A percentile compares a stretch with the other conserved stretches of the same genome.
Conservation (phyloP, 2,888 invertebrate species). For the Drosophila diplacantha region DNA sequence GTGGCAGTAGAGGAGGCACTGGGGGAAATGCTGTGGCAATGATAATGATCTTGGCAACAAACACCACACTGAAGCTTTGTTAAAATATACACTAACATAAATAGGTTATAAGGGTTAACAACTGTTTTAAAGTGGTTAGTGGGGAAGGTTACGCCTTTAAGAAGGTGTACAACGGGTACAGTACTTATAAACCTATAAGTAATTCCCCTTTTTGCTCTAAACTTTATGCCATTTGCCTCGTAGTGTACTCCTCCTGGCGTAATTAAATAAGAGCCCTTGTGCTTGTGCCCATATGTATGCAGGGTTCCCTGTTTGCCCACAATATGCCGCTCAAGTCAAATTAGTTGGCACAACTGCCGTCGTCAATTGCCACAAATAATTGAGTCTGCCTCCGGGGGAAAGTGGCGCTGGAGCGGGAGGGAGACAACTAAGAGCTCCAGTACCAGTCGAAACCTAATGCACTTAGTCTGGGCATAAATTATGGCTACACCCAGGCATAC, state of each 20-base stretch:
- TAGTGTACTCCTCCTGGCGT: slow-evolving; percentile 3
- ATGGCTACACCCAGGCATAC: slow-evolving; percentile 34
- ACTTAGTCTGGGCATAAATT: slow-evolving; percentile 67
- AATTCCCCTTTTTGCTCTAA: background rate
- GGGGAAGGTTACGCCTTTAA: background rate
- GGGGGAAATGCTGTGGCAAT: background rate
- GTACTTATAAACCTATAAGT: background rate
- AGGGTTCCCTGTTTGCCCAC: slow-evolving; percentile 32
- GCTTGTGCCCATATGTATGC: slow-evolving; percentile 7
- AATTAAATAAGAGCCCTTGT: slow-evolving; percentile 24
- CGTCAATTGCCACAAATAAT: slow-evolving; percentile 69
- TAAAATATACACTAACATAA: background rate
- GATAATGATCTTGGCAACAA: background rate
- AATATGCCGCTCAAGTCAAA: slow-evolving; percentile 64
- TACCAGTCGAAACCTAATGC: slow-evolving; percentile 49
- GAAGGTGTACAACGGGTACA: too few relatives aligned
- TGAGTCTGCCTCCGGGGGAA: slow-evolving; percentile 52
- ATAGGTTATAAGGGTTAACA: too few relatives aligned
- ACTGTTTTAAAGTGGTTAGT: background rate
- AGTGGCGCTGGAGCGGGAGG: background rate
- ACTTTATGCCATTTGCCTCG: background rate
- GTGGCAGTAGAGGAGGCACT: slow-evolving; percentile 2
- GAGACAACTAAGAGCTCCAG: slow-evolving; percentile 43
- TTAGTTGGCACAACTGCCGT: slow-evolving; percentile 61
- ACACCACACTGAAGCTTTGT: too few relatives aligned